Evolutionary conservation across 2,113 vertebrate genomes (phyloP).

Genomic region (Aspiorhynchus laticeps): DNA sequence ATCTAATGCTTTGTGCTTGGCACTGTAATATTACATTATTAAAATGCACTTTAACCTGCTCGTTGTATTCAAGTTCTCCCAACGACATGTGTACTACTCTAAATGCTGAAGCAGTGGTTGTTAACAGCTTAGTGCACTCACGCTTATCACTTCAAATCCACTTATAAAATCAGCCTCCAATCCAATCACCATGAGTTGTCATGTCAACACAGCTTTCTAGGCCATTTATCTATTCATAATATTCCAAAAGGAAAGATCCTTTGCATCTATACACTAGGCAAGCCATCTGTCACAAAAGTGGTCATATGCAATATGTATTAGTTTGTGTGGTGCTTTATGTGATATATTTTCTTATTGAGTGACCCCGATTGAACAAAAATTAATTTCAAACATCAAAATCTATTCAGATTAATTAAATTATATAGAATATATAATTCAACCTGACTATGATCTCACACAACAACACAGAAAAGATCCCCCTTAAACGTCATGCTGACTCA

Average conservation of each 20-base stretch:
- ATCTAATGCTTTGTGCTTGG: background rate
- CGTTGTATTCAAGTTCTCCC: background rate
- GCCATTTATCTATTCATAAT: slow-evolving; percentile 55
- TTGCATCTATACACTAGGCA: slow-evolving; percentile 16
- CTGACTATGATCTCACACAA: background rate
- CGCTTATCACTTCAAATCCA: slow-evolving; percentile 49
- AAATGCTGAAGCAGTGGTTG: slow-evolving; percentile 25
- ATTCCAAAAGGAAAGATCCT: slow-evolving; percentile 38
- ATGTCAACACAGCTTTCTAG: slow-evolving; percentile 48
- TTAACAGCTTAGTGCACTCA: slow-evolving; percentile 8
- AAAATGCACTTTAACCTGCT: slow-evolving; percentile 1
- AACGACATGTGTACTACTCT: slow-evolving; percentile 3
- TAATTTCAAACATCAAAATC: background rate
- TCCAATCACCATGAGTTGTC: slow-evolving; percentile 48
- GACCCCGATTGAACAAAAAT: background rate
- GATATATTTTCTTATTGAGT: too few relatives aligned
- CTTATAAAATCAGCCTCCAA: slow-evolving; percentile 49
- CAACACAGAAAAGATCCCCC: background rate
- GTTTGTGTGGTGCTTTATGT: background rate
- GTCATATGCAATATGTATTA: background rate
- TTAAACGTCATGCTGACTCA: background rate
- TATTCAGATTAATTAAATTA: background rate
- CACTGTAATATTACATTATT: background rate
- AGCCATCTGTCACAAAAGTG: slow-evolving; percentile 47
- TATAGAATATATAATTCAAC: background rate